phyloP scores from a whole-genome alignment of 2,113 vertebrate genomes.

The Chionis minor region DNA sequence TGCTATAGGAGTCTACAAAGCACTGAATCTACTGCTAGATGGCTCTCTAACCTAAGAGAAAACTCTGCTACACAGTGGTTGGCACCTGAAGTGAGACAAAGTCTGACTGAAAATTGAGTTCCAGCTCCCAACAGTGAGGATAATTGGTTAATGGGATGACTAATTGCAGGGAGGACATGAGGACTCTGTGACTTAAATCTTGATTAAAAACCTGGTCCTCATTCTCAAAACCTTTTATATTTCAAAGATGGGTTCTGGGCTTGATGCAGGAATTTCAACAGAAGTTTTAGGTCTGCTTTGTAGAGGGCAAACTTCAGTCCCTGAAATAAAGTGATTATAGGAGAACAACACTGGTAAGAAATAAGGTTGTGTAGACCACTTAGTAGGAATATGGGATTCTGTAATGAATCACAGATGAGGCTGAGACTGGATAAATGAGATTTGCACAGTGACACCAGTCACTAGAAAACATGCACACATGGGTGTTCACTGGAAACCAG shows the following conservation, averaged over 20 bases:
- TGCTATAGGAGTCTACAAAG: background rate
- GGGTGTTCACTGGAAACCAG: background rate
- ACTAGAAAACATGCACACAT: rapidly evolving
- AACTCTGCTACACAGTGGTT: background rate
- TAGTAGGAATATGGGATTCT: background rate
- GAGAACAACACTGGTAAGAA: rapidly evolving
- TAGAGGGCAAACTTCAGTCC: background rate
- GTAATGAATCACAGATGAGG: background rate
- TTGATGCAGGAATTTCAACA: background rate
- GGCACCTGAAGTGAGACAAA: background rate
- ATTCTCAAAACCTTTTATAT: background rate
- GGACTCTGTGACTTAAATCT: slow-evolving; percentile 5
- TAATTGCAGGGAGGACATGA: slow-evolving; percentile 5
- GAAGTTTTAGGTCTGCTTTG: background rate
- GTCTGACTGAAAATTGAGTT: background rate
- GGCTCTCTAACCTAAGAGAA: slow-evolving; percentile 27
- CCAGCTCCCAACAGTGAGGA: background rate
- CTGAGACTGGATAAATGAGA: background rate
- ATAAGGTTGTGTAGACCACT: background rate
- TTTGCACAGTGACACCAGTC: background rate
- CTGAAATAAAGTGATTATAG: background rate
- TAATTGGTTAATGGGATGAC: slow-evolving; percentile 29
- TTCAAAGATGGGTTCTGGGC: background rate
- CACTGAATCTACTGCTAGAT: background rate
- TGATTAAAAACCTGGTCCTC: background rate